Percentiles rank a stretch among this genome's conserved stretches.
Evolutionary conservation across 30 jellyfish, hydroid and myxozoan species (phyloP).

Genomic region (Haliclystus octoradiatus): DNA sequence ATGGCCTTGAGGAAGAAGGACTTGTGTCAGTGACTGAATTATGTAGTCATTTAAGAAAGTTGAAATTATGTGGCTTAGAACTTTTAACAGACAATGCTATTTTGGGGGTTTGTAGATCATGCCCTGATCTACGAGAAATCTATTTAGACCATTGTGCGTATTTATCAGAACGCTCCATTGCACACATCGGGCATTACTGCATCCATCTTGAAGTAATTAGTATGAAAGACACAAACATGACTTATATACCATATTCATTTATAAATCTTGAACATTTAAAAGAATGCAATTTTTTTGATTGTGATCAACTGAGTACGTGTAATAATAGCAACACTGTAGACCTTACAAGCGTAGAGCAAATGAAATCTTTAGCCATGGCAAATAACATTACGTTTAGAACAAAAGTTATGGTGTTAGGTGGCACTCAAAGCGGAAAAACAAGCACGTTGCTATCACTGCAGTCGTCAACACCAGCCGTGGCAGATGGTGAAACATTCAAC

Average conservation of each 20-base stretch:
- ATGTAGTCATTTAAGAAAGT: constrained; percentile 34
- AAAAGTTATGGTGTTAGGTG: constrained; percentile 60
- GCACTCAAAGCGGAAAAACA: constrained; percentile 84
- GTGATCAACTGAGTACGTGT: neutral
- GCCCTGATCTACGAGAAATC: constrained; percentile 57
- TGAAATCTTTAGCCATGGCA: neutral
- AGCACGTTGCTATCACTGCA: constrained; percentile 62
- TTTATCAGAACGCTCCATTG: constrained; percentile 55
- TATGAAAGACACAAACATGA: constrained; percentile 66
- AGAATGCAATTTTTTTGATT: neutral
- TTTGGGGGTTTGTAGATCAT: constrained; percentile 47
- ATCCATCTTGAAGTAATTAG: constrained; percentile 40
- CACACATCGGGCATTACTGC: constrained; percentile 57
- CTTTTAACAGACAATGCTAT: constrained; percentile 60
- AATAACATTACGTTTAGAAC: constrained; percentile 46
- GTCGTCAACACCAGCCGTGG: constrained; percentile 48
- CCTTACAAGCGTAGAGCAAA: neutral
- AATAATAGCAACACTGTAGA: neutral
- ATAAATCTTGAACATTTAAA: no score
- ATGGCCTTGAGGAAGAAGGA: constrained; percentile 61
- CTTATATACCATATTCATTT: constrained; percentile 32
- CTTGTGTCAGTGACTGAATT: constrained; percentile 31
- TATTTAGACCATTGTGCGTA: constrained; percentile 57
- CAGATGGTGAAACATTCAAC: constrained; percentile 83
- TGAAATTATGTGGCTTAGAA: constrained; percentile 76